Percentiles rank a stretch among this genome's conserved stretches.
These are phyloP conservation scores for Lypha dubia DNA, from an alignment of 2,888 invertebrate species.

Conservation along the genomic window DNA sequence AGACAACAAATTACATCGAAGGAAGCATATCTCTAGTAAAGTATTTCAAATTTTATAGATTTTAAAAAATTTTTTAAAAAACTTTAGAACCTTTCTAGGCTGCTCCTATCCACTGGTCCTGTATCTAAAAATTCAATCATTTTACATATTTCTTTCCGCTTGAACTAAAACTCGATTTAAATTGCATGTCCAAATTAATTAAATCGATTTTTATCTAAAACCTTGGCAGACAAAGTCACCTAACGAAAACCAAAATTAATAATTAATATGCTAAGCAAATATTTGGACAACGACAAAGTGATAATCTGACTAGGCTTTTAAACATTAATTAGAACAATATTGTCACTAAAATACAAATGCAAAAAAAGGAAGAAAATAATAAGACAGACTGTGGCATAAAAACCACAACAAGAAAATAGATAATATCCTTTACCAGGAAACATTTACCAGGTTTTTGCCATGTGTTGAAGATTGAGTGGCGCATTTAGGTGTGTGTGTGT, in stretches of 20 bases:
- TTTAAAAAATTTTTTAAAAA: too few relatives aligned
- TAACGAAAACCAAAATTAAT: conserved; percentile 13
- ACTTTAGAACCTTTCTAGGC: too few relatives aligned
- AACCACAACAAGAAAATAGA: conserved; percentile 40
- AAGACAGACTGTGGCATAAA: conserved; percentile 13
- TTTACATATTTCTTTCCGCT: background rate
- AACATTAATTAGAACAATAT: conserved; percentile 80
- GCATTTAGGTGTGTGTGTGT: conserved; percentile 2
- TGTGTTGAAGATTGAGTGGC: conserved; percentile 9
- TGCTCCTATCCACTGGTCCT: too few relatives aligned
- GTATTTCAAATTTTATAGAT: too few relatives aligned
- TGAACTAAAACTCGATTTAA: background rate
- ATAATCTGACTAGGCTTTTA: conserved; percentile 76
- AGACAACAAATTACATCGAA: too few relatives aligned
- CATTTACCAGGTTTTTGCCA: conserved; percentile 40
- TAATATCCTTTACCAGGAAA: conserved; percentile 39
- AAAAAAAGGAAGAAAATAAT: background rate
- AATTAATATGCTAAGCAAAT: conserved; percentile 68
- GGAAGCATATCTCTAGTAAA: too few relatives aligned
- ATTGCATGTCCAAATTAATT: conserved; percentile 36
- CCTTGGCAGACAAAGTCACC: background rate
- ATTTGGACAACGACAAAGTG: conserved; percentile 60
- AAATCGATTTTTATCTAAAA: conserved; percentile 14
- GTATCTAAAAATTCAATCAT: too few relatives aligned
- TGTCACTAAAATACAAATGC: conserved; percentile 72